These are phyloP conservation scores for Ostrea denselamellosa DNA, from an alignment of 1,140 invertebrate species.

Conservation along the genomic window DNA sequence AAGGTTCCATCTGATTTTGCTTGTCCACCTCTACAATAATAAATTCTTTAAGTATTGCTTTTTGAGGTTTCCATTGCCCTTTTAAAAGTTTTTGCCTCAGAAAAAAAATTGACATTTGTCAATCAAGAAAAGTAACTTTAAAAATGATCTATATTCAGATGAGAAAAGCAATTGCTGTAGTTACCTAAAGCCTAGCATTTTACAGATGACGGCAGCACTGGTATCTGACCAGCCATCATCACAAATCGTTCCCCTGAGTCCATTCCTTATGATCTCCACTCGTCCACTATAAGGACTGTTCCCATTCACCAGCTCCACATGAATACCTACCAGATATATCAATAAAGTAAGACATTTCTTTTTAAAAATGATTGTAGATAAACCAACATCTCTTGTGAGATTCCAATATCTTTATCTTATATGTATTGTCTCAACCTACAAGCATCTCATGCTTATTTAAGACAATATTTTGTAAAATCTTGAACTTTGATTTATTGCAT, in stretches of 20 bases:
- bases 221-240: constrained; percentile 63
- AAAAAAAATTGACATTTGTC: no score
- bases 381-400: no score
- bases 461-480: no score
- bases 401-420: no score
- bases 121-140: no score
- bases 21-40: neutral
- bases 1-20: neutral
- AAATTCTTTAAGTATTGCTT: neutral
- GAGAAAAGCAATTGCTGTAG: neutral
- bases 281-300: constrained; percentile 47
- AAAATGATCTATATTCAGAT: neutral
- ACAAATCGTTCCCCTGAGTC: constrained; percentile 64
- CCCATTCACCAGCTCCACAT: constrained; percentile 43
- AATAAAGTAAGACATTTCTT: no score
- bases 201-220: constrained; percentile 66
- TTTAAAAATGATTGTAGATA: no score
- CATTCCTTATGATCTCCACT: constrained; percentile 61
- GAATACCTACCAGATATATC: constrained; percentile 5
- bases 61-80: neutral
- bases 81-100: neutral
- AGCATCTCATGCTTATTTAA: no score
- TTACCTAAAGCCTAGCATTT: constrained; percentile 66
- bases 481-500: no score
- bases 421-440: no score